Evolutionary conservation across 2,888 invertebrate species (phyloP).

Genomic region (Lacanobia oleracea): DNA sequence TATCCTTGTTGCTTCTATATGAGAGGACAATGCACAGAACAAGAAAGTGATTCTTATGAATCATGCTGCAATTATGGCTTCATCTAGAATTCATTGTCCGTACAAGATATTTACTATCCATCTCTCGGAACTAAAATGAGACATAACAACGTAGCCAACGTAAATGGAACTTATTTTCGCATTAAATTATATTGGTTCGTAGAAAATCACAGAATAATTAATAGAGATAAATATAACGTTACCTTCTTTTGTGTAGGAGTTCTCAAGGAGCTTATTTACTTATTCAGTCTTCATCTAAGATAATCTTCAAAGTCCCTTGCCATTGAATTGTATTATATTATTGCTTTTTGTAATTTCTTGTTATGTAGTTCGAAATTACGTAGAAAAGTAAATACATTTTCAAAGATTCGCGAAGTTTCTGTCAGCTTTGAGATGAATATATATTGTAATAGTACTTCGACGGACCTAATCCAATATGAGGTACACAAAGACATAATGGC

Average conservation of each 20-base stretch:
- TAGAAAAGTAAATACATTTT: conserved; percentile 36
- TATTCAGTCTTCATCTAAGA: conserved; percentile 40
- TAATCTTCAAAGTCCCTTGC: conserved; percentile 38
- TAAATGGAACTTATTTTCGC: conserved; percentile 1
- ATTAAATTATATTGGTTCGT: conserved; percentile 10
- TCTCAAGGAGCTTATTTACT: conserved; percentile 35
- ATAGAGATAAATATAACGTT: conserved; percentile 19
- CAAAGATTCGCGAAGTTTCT: conserved; percentile 12
- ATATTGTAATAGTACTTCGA: conserved; percentile 21
- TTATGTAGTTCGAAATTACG: conserved; percentile 8
- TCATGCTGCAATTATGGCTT: background rate
- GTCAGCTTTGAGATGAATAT: conserved; percentile 10
- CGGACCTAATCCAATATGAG: conserved; percentile 50
- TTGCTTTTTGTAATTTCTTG: conserved; percentile 30
- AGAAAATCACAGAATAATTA: conserved; percentile 42
- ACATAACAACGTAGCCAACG: background rate
- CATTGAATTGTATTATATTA: conserved; percentile 31
- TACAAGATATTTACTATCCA: conserved; percentile 6
- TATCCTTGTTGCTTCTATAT: no score
- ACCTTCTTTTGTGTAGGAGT: conserved; percentile 33
- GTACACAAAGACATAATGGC: conserved; percentile 54
- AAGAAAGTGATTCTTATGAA: no score
- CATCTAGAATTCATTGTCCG: no score
- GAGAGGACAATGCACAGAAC: no score
- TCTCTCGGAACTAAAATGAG: background rate